These are phyloP conservation scores for Chrysogorgia sp. DNA, from an alignment of 92 coral and sea anemone genomes.

Conservation along the genomic window DNA sequence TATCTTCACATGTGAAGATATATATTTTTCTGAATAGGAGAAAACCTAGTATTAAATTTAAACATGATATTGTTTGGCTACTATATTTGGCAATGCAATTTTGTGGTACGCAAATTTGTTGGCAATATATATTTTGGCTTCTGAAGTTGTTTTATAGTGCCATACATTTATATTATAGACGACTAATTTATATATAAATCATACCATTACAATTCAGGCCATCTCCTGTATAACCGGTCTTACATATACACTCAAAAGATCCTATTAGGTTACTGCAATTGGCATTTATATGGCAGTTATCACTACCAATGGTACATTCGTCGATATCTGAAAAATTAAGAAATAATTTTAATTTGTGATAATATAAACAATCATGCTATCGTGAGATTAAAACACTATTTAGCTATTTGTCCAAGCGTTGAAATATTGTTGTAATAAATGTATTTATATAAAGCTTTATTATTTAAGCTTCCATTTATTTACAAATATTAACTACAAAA, in stretches of 20 bases:
- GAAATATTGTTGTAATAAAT: no score
- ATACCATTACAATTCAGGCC: slow-evolving; percentile 2
- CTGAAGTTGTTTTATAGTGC: not conserved
- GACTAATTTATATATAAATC: no score
- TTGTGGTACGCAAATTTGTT: no score
- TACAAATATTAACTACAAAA: not conserved
- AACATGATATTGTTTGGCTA: no score
- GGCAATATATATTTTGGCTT: not conserved
- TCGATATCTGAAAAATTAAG: not conserved
- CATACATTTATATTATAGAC: not conserved
- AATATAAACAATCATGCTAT: not conserved
- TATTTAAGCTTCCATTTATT: no score
- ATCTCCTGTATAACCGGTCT: slow-evolving; percentile 8
- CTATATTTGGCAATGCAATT: no score
- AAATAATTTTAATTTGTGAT: not conserved
- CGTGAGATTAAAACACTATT: not conserved
- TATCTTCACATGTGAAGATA: no score
- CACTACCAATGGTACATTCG: slow-evolving; percentile 7
- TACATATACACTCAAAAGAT: slow-evolving; percentile 12
- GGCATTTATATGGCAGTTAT: slow-evolving; percentile 17
- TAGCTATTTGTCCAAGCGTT: not conserved
- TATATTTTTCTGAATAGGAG: no score
- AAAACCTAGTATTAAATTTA: no score
- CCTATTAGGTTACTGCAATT: slow-evolving; percentile 7
- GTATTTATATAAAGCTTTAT: no score